Conservation (phyloP, 1,140 invertebrate species). For the Aphaenogaster ashmeadi region DNA sequence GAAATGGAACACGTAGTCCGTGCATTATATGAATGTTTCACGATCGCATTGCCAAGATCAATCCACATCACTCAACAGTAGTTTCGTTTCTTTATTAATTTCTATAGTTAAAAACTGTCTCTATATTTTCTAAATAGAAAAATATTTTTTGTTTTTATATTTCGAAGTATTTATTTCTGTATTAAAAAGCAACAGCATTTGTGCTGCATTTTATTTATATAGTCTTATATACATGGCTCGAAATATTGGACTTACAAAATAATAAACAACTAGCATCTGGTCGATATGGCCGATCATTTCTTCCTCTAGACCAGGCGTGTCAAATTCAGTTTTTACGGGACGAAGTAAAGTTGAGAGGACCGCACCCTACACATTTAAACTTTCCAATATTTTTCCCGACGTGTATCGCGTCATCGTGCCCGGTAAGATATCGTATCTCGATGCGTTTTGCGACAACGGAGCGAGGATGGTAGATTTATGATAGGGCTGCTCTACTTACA, state of each 20-base stretch:
- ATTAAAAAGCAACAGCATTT: background rate
- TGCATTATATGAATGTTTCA: constrained; percentile 2
- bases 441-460: background rate
- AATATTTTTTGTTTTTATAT: background rate
- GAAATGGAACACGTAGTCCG: background rate
- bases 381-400: constrained; percentile 13
- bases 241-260: constrained; percentile 42
- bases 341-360: constrained; percentile 25
- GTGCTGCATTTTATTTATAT: constrained; percentile 28
- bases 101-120: background rate
- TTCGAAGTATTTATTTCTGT: background rate
- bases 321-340: constrained; percentile 41
- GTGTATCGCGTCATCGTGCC: background rate
- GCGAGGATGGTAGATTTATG: background rate
- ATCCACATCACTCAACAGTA: background rate
- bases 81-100: background rate
- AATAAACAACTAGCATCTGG: constrained; percentile 44
- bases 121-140: background rate
- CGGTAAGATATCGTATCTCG: background rate
- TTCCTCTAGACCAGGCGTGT: constrained; percentile 12
- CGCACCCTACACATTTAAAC: background rate
- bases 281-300: constrained; percentile 22
- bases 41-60: background rate
- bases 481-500: background rate
- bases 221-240: background rate